Evolutionary conservation across 1,140 invertebrate genomes (phyloP), one percentile per base, ranked within the genome.

Genomic region (Popillia japonica): DNA sequence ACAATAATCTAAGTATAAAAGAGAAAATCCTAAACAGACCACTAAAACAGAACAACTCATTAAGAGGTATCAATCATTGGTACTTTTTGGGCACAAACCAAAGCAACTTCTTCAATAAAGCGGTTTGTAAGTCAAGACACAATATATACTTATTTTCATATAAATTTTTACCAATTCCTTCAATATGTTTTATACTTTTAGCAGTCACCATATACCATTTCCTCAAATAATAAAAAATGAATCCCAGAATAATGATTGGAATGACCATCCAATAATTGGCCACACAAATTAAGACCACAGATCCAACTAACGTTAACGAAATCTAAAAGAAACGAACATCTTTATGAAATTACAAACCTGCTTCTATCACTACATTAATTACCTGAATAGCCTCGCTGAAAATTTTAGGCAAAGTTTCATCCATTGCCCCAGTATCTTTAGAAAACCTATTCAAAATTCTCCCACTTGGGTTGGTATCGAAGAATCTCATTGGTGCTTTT

Each of bases 241-340:
- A 82, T 1, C 89, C 87, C 1, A 98, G 88, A 20, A 94, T 86
- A 0, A 92, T 80, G 0, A 94, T 91, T 0, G 95, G 92, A 6
- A 93, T 84, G 0, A 95, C 78, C 64, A 96, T 93, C 87, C 92
- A 92, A 0, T 92, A 91, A 82, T 95, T 93, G 0, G 95, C 90
- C 0, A 93, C 89, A 23, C 92, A 92, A 0, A 95, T 91, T 8
- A 96, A 89, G 7, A 76, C 42, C 42, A 82, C 44, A 55, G 79
- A 89, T 34, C 91, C 92, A 34, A 88, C 84, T 87, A 92, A 90
- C 44, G 91, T 88, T 8, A 94, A 85, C 72, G 91, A 90, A 11
- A 93, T 90, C 90, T 84, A 74, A 41, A 42, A 42, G 17, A 41
- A 22, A 1, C 7, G 2, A 20, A 73, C 27, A 41, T 44, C 22